Evolutionary conservation across 2,113 vertebrate genomes (phyloP), one percentile per base, ranked within the genome.

Genomic region (Gallinago media): DNA sequence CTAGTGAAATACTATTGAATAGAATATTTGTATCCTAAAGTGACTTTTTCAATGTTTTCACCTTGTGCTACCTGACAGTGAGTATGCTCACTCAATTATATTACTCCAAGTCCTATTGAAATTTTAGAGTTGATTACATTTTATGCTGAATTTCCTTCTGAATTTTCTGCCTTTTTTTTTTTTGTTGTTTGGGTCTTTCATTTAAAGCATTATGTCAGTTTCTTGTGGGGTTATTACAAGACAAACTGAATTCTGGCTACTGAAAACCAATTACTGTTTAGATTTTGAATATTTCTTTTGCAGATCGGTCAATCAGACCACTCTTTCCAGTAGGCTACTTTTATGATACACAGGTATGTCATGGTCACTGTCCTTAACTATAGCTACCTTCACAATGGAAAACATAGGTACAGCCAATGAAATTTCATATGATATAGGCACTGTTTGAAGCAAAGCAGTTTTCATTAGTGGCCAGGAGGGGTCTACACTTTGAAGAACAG

Each of bases 281-380:
- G 38, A 46, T 32, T 44, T 58, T 25, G 20, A 29, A 15, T 72
- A 3, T 96, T 93, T 92, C 71, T 85, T 95, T 95, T 93, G 27
- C 96, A 99, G 99, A 99, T 98, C 98, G 99, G 5, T 99, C 99
- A 1, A 98, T 99, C 95, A 98, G 99, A 86, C 99, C 99, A 2
- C 98, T 99, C 50, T 99, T 99, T 95, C 99, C 99, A 59, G 49
- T 97, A 77, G 99, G 99, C 65, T 99, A 99, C 97, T 99, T 99
- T 79, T 99, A 99, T 94, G 99, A 99, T 95, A 99, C 99, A 63
- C 99, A 99, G 98, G 99, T 99, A 75, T 68, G 96, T 96, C 71
- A 25, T 12, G 8, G 54, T 88, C 16, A 2, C 19, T 86, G 80
- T 63, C 29, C 71, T 90, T 84, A 31, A 58, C 83, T 65, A 6